Percentiles rank a stretch among this genome's conserved stretches.
Evolutionary conservation across 1,140 invertebrate species (phyloP).

Genomic region (Dendroctonus valens): DNA sequence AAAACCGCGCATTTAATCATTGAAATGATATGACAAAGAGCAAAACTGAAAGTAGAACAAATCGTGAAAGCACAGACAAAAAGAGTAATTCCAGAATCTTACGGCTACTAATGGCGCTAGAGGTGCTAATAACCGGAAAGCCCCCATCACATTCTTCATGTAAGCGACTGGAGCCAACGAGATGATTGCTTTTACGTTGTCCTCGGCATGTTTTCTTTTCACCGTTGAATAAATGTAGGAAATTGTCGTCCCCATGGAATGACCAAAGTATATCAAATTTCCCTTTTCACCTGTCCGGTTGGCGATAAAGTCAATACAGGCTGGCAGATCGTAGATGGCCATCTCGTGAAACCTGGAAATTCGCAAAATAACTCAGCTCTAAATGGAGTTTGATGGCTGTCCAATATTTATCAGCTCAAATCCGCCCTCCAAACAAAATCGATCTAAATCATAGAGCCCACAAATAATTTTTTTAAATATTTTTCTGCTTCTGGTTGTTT

Average conservation of each 20-base stretch:
- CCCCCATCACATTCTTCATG: conserved; percentile 59
- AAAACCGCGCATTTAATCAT: no score
- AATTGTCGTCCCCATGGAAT: conserved; percentile 62
- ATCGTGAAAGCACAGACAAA: no score
- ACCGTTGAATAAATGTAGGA: conserved; percentile 48
- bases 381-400: no score
- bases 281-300: conserved; percentile 52
- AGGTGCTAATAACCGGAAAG: conserved; percentile 24
- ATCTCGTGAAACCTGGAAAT: conserved; percentile 56
- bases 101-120: conserved; percentile 7
- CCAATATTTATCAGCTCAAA: no score
- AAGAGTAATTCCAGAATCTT: not conserved
- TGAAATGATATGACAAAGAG: no score
- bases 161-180: conserved; percentile 72
- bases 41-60: no score
- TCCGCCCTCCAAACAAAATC: no score
- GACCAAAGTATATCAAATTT: conserved; percentile 52
- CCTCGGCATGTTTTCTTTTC: conserved; percentile 49
- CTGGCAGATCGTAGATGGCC: conserved; percentile 58
- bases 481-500: no score
- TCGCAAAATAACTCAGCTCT: not conserved
- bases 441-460: no score
- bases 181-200: conserved; percentile 54
- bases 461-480: no score
- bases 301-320: conserved; percentile 55